Conservation (phyloP, 1,140 invertebrate species). For the Rhagoletis pomonella region DNA sequence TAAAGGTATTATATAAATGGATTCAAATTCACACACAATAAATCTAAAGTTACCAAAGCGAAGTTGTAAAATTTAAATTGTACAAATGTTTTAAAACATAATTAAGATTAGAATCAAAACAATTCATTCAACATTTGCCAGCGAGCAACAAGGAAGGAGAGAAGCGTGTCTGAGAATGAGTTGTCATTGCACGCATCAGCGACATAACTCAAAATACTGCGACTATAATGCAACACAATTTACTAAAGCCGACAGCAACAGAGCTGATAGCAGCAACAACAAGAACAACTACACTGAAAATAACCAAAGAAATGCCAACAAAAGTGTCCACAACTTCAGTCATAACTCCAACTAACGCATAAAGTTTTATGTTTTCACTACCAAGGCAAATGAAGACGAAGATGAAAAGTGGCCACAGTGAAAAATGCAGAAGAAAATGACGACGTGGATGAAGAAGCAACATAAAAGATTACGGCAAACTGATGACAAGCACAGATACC, state of each 20-base stretch:
- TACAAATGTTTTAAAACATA: neutral
- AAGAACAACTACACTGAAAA: neutral
- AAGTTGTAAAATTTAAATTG: neutral
- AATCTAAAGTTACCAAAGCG: neutral
- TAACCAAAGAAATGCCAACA: neutral
- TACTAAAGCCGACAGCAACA: neutral
- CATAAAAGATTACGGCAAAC: neutral
- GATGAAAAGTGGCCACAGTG: neutral
- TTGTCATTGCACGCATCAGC: neutral
- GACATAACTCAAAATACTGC: conserved; percentile 32
- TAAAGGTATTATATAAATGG: too few relatives aligned
- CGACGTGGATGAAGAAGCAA: neutral
- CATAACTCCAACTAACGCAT: conserved; percentile 4
- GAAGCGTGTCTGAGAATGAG: neutral
- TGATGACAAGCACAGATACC: neutral
- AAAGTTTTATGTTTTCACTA: conserved; percentile 9
- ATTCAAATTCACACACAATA: neutral
- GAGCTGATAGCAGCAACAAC: neutral
- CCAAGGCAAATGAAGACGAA: conserved; percentile 1
- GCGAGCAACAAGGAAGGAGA: neutral
- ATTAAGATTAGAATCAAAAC: neutral
- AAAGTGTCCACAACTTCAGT: neutral
- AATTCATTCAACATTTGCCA: neutral
- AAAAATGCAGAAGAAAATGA: neutral
- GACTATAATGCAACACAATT: conserved; percentile 4